Conservation (phyloP, 92 coral and sea anemone genomes). For the Scolanthus callimorphus region DNA sequence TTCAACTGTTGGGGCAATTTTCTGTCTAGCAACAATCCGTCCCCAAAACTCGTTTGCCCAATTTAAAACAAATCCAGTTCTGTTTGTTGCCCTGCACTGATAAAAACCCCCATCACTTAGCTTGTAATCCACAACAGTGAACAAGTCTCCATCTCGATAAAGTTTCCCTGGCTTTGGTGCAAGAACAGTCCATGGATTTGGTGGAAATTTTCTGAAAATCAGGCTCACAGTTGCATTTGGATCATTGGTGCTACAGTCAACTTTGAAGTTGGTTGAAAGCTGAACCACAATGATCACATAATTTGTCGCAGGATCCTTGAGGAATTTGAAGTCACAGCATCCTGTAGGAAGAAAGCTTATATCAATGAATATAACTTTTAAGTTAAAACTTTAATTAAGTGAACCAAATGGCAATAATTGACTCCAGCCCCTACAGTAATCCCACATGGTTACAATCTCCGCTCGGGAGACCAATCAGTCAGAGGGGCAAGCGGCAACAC, state of each 20-base stretch:
- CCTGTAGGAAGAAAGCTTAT: neutral
- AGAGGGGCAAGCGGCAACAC: too few relatives aligned
- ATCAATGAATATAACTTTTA: too few relatives aligned
- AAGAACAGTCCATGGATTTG: neutral
- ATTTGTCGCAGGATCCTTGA: neutral
- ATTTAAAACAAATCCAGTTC: neutral
- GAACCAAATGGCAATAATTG: too few relatives aligned
- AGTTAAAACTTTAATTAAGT: too few relatives aligned
- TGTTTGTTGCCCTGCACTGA: slow-evolving; percentile 27
- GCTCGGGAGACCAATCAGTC: too few relatives aligned
- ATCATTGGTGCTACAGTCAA: slow-evolving; percentile 29
- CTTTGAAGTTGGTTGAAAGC: neutral
- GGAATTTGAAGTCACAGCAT: neutral
- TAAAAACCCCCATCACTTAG: slow-evolving; percentile 25
- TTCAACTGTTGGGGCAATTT: neutral
- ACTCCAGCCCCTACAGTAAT: too few relatives aligned
- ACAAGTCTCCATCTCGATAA: slow-evolving; percentile 17
- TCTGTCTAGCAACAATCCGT: too few relatives aligned
- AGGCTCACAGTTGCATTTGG: slow-evolving; percentile 8
- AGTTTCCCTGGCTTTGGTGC: slow-evolving; percentile 16
- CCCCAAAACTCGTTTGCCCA: too few relatives aligned
- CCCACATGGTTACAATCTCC: too few relatives aligned
- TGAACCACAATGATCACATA: neutral
- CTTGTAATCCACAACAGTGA: slow-evolving; percentile 9
- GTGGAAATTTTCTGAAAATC: neutral